Evolutionary conservation across 1,140 invertebrate genomes (phyloP), one percentile per base, ranked within the genome.

Genomic region (Leptinotarsa undecemlineata): DNA sequence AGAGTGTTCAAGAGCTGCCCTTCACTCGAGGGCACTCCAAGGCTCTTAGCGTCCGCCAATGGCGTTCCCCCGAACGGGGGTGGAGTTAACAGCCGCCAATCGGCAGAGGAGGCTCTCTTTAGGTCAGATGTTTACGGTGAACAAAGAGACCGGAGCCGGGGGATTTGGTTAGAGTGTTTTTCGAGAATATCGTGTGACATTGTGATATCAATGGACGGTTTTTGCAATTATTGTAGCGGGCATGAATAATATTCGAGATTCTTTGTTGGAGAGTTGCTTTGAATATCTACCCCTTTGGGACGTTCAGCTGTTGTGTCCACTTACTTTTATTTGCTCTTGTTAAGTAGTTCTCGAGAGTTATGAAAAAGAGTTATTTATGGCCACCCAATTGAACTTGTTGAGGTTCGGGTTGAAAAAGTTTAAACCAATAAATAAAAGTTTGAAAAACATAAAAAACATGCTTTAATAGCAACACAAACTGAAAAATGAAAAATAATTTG

Each of bases 1-100:
- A 84, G 82, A 82, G 82, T 74, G 76, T 79, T 83, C 78, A 81
- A 83, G 81, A 83, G 81, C 76, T 76, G 76, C 79, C 80, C 82
- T 82, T 80, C 78, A 82, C 76, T 83, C 75, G 80, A 82, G 78
- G 78, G 79, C 78, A 77, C 79, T 81, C 76, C 78, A 81, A 80
- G 75, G 77, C 80, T 82, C 82, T 79, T 78, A 74, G 79, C 71
- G 78, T n/a, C 77, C 47, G 73, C 82, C 83, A 83, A 84, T 83
- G 14, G 70, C 48, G 21, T 68, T 6, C 15, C n/a, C 23, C 48
- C 66, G 13, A 14, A 15, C 19, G 20, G 74, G 79, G 82, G 82
- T 73, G 82, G 82, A 74, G 77, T 71, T 47, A 69, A 14, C 13
- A 42, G 13, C 26, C 67, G 72, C 82, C 81, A 84, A 84, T 84